Evolutionary conservation across 2,888 invertebrate species (phyloP).

Genomic region (Polia nebulosa): DNA sequence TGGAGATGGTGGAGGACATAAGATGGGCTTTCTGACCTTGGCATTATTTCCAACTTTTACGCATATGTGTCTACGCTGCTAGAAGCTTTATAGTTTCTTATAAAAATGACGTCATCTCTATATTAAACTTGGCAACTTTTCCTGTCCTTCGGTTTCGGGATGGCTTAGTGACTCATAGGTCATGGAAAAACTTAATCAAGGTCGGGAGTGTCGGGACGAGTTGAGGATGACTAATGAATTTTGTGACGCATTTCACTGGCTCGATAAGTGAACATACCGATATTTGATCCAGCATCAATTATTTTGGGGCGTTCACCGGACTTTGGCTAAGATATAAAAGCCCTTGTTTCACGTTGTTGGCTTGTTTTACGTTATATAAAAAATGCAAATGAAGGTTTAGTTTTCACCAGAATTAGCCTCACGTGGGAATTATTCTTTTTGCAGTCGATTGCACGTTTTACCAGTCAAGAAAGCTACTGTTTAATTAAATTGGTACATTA

Average conservation of each 20-base stretch:
- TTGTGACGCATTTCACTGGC: constrained; percentile 12
- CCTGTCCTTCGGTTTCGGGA: background rate
- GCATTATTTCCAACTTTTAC: no score
- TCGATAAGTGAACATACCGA: constrained; percentile 7
- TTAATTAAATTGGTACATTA: no score
- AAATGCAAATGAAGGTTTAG: background rate
- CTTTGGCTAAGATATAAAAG: background rate
- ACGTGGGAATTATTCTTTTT: background rate
- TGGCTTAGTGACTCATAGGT: constrained; percentile 12
- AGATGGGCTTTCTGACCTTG: no score
- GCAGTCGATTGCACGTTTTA: background rate
- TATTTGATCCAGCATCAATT: constrained; percentile 7
- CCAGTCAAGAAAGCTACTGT: no score
- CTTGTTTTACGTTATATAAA: no score
- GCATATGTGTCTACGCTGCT: no score
- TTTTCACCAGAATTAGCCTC: background rate
- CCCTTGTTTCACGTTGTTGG: no score
- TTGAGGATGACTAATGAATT: constrained; percentile 10
- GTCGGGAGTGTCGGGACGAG: background rate
- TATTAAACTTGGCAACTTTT: no score
- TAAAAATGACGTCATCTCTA: background rate
- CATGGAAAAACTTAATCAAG: constrained; percentile 6
- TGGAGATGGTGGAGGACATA: no score
- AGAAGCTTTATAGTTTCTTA: no score
- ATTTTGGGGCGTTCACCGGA: background rate